phyloP scores from a whole-genome alignment of 2,888 invertebrate genomes.

The Melieria picta region DNA sequence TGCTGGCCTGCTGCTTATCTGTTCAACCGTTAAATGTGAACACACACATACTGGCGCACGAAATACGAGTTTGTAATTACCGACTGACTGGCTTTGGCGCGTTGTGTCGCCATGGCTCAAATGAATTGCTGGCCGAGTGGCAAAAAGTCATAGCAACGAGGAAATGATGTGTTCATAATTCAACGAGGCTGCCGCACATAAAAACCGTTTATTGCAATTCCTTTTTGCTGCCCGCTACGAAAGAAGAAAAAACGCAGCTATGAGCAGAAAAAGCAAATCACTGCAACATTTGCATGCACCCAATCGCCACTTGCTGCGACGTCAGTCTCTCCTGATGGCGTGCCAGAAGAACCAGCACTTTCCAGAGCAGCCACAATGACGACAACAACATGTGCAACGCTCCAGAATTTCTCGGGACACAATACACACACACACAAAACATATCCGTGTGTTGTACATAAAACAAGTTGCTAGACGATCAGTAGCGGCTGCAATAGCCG shows the following conservation, averaged over 20 bases:
- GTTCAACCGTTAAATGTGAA: too few species aligned
- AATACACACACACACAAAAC: neutral
- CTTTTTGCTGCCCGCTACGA: neutral
- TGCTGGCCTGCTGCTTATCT: too few species aligned
- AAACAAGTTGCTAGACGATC: neutral
- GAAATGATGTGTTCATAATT: constrained; percentile 33
- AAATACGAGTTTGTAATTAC: too few species aligned
- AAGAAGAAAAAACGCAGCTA: neutral
- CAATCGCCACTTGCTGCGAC: neutral
- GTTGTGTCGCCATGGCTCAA: too few species aligned
- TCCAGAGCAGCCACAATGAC: neutral
- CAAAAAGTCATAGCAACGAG: constrained; percentile 24
- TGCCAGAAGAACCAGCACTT: too few species aligned
- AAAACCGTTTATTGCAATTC: neutral
- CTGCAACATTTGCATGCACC: neutral
- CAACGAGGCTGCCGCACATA: constrained; percentile 15
- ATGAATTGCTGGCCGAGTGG: too few species aligned
- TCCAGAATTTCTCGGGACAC: neutral
- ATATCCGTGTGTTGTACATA: neutral
- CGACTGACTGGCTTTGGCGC: too few species aligned
- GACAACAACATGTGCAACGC: neutral
- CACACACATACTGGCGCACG: too few species aligned
- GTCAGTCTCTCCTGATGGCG: too few species aligned
- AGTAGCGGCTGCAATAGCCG: constrained; percentile 7
- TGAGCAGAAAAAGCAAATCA: neutral